phyloP scores from a whole-genome alignment of 2,113 vertebrate genomes.

The Galemys pyrenaicus region DNA sequence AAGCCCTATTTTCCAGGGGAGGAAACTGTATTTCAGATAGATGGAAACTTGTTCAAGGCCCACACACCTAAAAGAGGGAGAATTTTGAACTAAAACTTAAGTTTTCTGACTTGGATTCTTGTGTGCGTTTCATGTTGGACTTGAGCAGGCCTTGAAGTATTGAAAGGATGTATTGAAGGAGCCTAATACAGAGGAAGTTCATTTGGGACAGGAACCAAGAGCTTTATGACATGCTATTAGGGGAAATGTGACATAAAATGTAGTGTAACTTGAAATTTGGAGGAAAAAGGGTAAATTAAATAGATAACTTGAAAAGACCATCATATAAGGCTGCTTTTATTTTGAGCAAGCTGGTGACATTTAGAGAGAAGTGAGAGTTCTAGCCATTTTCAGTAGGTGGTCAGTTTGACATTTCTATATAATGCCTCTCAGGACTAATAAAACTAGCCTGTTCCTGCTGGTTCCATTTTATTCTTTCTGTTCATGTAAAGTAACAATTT shows the following conservation, averaged over 20 bases:
- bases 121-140: not conserved
- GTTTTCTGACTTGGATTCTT: not conserved
- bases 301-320: slow-evolving; percentile 65
- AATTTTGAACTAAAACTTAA: not conserved
- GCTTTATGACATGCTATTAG: not conserved
- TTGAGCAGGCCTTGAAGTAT: not conserved
- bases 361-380: slow-evolving; percentile 58
- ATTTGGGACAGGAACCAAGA: not conserved
- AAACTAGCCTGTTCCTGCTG: slow-evolving; percentile 54
- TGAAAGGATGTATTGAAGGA: not conserved
- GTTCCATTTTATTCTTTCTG: slow-evolving; percentile 47
- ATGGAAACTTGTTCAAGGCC: not conserved
- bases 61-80: not conserved
- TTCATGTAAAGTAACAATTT: slow-evolving; percentile 62
- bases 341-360: slow-evolving; percentile 73
- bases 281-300: slow-evolving; percentile 30
- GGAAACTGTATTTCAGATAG: not conserved
- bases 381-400: slow-evolving; percentile 70
- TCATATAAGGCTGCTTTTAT: slow-evolving; percentile 58
- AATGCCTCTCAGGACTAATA: slow-evolving; percentile 65
- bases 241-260: not conserved
- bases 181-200: not conserved
- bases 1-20: not conserved
- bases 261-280: not conserved
- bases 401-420: slow-evolving; percentile 77